Base-by-base conservation (phyloP, 1,140 invertebrate species). In the Epicauta chinensis region DNA sequence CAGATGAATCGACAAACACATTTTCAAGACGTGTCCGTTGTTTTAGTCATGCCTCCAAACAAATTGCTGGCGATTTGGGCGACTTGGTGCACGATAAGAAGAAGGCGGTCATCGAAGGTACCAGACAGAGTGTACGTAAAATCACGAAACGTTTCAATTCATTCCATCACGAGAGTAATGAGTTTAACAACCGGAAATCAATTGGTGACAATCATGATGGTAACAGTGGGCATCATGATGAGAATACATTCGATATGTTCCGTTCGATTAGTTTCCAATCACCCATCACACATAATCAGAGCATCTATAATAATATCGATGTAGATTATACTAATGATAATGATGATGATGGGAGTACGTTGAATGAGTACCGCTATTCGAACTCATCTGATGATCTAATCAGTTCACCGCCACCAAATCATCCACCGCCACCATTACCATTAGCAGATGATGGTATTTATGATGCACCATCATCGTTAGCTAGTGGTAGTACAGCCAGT, bases 371-470 rank as follows among this genome's bases (percentile, higher is more conserved):
- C 50, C 30, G 16, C 38, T 36, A 12, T 34, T 66, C 69, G 39
- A 66, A 73, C 62, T 71, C 56, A 40, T 73, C 35, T 46, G 70
- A 62, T 45, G 65, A 70, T 32, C 59, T 65, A 15, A 66, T 70
- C 41, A 73, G 68, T 56, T 70, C 73, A 50, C 76, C 75, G 15
- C 78, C 78, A 9, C 75, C 77, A 7, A 62, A 72, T 23, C 79
- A 78, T 62, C 79, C 79, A 14, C 79, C 79, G 29, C 78, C 79
- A 15, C 77, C 78, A 31, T 66, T 77, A 61, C 77, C 77, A 29
- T 5, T 7, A 23, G 4, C 7, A 2, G 75, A 77, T 41, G 78
- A 80, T 57, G 72, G 71, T 16, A 70, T 78, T 45, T 81, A 80
- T 56, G 78, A 81, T 63, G 74, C 77, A 41, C 61, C 79, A 16